phyloP scores from a whole-genome alignment of 1,140 invertebrate genomes.

The Drosophila equinoxialis region DNA sequence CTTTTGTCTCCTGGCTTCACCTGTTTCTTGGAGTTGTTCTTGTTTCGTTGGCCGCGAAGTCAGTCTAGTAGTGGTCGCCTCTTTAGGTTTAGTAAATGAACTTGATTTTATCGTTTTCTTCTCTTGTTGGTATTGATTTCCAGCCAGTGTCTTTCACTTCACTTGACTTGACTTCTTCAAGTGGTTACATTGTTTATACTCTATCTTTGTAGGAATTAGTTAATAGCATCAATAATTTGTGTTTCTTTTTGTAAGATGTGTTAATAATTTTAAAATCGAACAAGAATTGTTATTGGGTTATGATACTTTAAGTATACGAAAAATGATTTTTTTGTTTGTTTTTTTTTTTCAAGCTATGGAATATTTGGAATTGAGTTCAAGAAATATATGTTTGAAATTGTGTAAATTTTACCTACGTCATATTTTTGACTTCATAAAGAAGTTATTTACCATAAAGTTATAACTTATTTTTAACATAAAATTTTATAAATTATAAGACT shows the following conservation, averaged over 20 bases:
- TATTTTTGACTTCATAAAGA: too few relatives aligned
- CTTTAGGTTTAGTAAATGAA: conserved; percentile 69
- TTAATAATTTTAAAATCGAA: too few relatives aligned
- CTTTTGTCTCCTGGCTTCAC: conserved; percentile 47
- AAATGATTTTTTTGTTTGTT: too few relatives aligned
- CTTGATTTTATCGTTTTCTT: conserved; percentile 78
- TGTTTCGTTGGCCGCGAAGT: conserved; percentile 10
- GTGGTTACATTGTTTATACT: conserved; percentile 58
- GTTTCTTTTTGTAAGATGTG: background rate
- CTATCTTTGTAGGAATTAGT: conserved; percentile 41
- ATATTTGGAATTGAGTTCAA: too few relatives aligned
- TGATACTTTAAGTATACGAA: too few relatives aligned
- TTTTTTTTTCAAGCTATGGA: too few relatives aligned
- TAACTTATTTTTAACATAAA: too few relatives aligned
- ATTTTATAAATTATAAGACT: too few relatives aligned
- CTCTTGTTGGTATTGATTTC: conserved; percentile 70
- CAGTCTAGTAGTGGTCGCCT: conserved; percentile 37
- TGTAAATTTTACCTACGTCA: too few relatives aligned
- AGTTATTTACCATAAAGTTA: too few relatives aligned
- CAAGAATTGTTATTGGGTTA: too few relatives aligned
- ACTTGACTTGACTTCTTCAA: conserved; percentile 60
- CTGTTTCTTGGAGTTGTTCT: conserved; percentile 32
- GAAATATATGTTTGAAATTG: too few relatives aligned
- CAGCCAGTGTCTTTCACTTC: conserved; percentile 59
- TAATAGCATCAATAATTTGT: background rate